A percentile compares a stretch with the other conserved stretches of the same genome.
Evolutionary conservation across 2,113 vertebrate species (phyloP).

Genomic region (Pholis gunnellus): DNA sequence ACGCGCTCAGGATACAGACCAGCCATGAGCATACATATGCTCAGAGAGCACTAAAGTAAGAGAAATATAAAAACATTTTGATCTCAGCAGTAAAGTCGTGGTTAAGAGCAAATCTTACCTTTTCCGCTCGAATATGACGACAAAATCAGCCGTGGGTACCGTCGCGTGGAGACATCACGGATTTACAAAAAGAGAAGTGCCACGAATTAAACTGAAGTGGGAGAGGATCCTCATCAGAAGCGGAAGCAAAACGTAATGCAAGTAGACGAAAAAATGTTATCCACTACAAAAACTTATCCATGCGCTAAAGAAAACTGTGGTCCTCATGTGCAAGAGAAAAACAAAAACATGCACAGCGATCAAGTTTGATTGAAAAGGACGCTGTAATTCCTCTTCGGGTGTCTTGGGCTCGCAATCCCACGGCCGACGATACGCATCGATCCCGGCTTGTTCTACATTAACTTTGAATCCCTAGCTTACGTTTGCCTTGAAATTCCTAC

Average conservation of each 20-base stretch:
- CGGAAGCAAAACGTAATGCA: conserved; percentile 61
- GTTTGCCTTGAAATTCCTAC: conserved; percentile 45
- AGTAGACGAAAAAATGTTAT: conserved; percentile 72
- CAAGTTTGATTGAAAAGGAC: conserved; percentile 74
- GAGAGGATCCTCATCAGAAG: conserved; percentile 74
- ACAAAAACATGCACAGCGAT: conserved; percentile 59
- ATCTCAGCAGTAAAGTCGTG: conserved; percentile 22
- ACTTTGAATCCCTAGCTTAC: conserved; percentile 72
- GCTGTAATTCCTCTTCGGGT: conserved; percentile 82
- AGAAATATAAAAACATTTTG: neutral
- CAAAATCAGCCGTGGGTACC: conserved; percentile 78
- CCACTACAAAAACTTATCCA: conserved; percentile 83
- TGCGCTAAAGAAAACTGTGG: conserved; percentile 70
- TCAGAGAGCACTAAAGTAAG: conserved; percentile 28
- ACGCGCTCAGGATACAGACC: conserved; percentile 35
- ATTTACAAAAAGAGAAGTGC: conserved; percentile 81
- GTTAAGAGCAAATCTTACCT: conserved; percentile 75
- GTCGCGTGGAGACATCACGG: conserved; percentile 83
- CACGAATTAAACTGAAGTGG: conserved; percentile 79
- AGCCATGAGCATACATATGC: neutral
- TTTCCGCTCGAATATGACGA: conserved; percentile 58
- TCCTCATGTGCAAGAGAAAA: conserved; percentile 69
- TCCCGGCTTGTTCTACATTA: conserved; percentile 77
- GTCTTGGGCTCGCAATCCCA: conserved; percentile 77
- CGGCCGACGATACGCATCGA: conserved; percentile 73